phyloP scores from a whole-genome alignment of 2,888 invertebrate genomes.

The Orthosia gothica region DNA sequence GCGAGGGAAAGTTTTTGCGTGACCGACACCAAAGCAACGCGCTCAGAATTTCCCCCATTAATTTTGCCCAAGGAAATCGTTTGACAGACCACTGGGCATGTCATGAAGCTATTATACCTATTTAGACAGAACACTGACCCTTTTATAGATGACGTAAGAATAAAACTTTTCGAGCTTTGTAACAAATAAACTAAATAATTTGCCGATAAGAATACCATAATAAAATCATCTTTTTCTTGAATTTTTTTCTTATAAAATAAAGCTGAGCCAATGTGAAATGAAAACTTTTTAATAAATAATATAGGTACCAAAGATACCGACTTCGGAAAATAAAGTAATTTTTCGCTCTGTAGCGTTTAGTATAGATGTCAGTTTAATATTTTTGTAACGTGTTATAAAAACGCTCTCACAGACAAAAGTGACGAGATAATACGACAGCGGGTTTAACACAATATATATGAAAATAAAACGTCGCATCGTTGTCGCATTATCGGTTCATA shows the following conservation, averaged over 20 bases:
- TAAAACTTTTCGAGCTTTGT: conserved; percentile 23
- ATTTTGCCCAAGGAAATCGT: conserved; percentile 75
- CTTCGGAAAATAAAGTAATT: too few relatives aligned
- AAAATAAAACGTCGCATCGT: background rate
- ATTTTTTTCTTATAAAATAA: conserved; percentile 28
- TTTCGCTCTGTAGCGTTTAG: too few relatives aligned
- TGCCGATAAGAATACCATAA: conserved; percentile 2
- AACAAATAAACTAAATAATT: background rate
- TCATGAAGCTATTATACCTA: conserved; percentile 59
- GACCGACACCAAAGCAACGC: conserved; percentile 68
- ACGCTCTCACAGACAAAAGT: background rate
- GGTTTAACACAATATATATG: background rate
- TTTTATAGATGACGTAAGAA: conserved; percentile 21
- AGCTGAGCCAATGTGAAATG: conserved; percentile 28
- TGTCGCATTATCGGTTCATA: background rate
- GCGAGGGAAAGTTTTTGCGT: conserved; percentile 74
- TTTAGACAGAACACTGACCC: conserved; percentile 40
- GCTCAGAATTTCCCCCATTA: conserved; percentile 74
- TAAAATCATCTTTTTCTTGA: conserved; percentile 8
- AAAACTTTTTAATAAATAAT: too few relatives aligned
- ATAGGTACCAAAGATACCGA: too few relatives aligned
- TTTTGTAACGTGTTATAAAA: background rate
- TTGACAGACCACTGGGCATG: conserved; percentile 74
- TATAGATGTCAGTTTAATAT: too few relatives aligned
- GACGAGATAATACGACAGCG: background rate